Base-by-base conservation (phyloP, 1,140 invertebrate species). In the Brachionus manjavacas region DNA sequence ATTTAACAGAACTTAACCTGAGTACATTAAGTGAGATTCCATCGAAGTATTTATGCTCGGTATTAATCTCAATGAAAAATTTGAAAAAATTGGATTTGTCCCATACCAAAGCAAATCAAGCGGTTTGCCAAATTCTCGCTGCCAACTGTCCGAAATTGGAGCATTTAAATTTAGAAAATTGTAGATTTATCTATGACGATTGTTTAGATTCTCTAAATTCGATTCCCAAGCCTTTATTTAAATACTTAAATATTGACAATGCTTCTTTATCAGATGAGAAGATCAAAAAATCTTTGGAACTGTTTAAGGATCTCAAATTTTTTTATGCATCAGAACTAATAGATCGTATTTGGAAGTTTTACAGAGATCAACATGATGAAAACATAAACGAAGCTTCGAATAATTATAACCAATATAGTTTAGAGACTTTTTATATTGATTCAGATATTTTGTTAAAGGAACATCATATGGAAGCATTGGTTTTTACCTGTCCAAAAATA, bases 181-280 rank as follows among this genome's bases (percentile, higher is more conserved):
- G 79, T 23, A 81, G 66, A 43, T 81, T 20, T 14, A 60, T 81
- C 11, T 81, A n/a, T 14, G 79, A 81, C 14, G 79, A 68, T 43
- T 81, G 79, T 46, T 31, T 81, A 7, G 52, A 64, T 25, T 16
- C 11, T 14, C n/a, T 68, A 25, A 9, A 20, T 11, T 23, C 11
- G 7, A 55, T 80, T 2, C 23, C 28, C 16, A 64, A 46, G 14
- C 60, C 79, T 20, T n/a, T 31, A n/a, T 49, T 80, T 60, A 31
- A 60, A 20, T 43, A 64, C 12, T 64, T 81, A 43, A 81, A 68
- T 68, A 46, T 81, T 6, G 79, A 81, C n/a, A 64, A 81, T 46
- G 31, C 66, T 41, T 28, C 55, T 43, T 35, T 81, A 23, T 60
- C 52, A 41, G 35, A 43, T 46, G 64, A 64, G 1, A 39, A 64